Evolutionary conservation across 2,797 vertebrate species (phyloP), one percentile per base, ranked within the genome.

Genomic region (Melanotaenia maccullochi): DNA sequence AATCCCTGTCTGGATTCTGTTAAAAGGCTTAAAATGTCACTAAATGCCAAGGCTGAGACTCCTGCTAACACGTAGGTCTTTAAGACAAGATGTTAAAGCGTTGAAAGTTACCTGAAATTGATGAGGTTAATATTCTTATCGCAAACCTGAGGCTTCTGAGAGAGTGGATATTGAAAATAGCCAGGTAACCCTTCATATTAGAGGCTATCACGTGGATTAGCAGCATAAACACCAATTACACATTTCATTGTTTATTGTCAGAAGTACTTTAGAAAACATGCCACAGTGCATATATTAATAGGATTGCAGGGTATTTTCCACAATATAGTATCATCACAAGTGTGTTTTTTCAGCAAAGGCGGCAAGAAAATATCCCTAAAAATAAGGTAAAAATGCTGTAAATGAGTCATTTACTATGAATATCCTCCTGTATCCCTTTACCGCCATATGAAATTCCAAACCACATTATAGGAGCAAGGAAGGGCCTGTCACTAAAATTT

Each of bases 11-110:
- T 93, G 92, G 93, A 93, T 95, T 95, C 93, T 93, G 92, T 95
- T 93, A 95, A 95, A 95, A 94, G 94, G 94, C 94, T 95, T 95
- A 95, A 95, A 95, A 94, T 95, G 94, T 95, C 94, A 95, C 93
- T 93, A 95, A 95, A 94, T 95, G 94, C 94, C 93, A 95, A 91
- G 93, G 92, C 93, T 94, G 87, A 93, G 93, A 93, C 92, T 94
- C 92, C 90, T 84, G 93, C 90, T 90, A 92, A 91, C 90, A 93
- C 82, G 85, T 73, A 91, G 90, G 88, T 92, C 92, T 93, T 93
- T 93, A 93, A 94, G 93, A 94, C 85, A 90, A 93, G 92, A 94
- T 91, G 94, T 93, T 93, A 91, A 91, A 93, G 89, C 89, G 90
- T 88, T 87, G 90, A 94, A 93, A 94, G 93, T 93, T 94, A 95